A percentile compares a stretch with the other conserved stretches of the same genome.
Evolutionary conservation across 2,888 invertebrate species (phyloP).

Genomic region (Nomada lathburiana): DNA sequence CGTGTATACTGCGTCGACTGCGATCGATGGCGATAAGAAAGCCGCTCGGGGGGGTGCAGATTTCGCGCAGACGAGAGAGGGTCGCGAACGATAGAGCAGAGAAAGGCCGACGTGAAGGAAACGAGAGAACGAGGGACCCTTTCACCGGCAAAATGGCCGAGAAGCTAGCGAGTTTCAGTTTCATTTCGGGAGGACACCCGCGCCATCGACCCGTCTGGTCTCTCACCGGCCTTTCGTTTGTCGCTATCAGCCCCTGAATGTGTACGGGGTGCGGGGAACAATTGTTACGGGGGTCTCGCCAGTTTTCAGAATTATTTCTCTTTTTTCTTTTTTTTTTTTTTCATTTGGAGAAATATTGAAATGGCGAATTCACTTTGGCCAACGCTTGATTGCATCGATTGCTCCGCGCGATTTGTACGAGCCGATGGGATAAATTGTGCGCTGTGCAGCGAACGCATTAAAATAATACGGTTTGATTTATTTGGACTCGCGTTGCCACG

Average conservation of each 20-base stretch:
- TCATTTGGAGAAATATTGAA: background rate
- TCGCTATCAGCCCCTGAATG: background rate
- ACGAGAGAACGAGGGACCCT: constrained; percentile 29
- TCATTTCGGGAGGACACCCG: constrained; percentile 55
- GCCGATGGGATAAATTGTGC: too few species aligned
- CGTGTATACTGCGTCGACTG: background rate
- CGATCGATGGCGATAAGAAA: constrained; percentile 50
- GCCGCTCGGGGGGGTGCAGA: constrained; percentile 7
- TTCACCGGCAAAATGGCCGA: constrained; percentile 50
- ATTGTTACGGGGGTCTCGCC: constrained; percentile 27
- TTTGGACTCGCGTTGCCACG: too few species aligned
- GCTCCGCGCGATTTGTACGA: background rate
- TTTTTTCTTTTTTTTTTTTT: background rate
- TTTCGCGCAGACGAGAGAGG: constrained; percentile 2
- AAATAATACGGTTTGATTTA: too few species aligned
- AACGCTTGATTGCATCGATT: background rate
- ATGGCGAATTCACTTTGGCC: background rate
- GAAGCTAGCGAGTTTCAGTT: constrained; percentile 55
- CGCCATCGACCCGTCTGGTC: constrained; percentile 61
- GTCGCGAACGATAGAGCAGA: constrained; percentile 9
- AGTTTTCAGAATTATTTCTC: background rate
- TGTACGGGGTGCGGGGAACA: background rate
- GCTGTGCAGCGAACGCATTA: too few species aligned
- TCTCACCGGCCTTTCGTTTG: constrained; percentile 43
- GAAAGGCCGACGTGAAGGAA: constrained; percentile 20